Percentiles rank a stretch among this genome's conserved stretches.
Conservation (phyloP, 2,888 invertebrate species). For the Muschampia plurimacula region DNA sequence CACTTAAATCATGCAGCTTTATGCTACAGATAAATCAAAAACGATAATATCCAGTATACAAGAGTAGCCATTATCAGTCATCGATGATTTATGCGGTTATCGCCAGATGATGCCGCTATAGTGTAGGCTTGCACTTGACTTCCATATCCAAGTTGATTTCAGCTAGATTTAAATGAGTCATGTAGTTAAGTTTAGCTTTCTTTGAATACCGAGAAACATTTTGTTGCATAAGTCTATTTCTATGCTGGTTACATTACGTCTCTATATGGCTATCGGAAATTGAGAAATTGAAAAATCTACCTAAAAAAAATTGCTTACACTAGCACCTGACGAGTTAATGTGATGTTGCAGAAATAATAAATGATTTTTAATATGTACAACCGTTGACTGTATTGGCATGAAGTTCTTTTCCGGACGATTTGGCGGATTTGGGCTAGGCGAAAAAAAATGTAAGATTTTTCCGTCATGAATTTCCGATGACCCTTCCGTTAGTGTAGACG, state of each 20-base stretch:
- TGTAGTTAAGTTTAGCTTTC: neutral
- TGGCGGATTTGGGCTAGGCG: too few relatives aligned
- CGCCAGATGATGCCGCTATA: neutral
- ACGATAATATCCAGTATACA: neutral
- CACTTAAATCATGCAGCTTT: neutral
- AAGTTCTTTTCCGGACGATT: too few relatives aligned
- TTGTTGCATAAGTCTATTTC: neutral
- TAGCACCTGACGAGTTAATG: too few relatives aligned
- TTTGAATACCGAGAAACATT: neutral
- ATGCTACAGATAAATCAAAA: conserved; percentile 1
- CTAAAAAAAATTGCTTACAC: too few relatives aligned
- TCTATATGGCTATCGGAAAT: too few relatives aligned
- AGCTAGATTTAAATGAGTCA: neutral
- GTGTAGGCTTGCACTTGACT: neutral
- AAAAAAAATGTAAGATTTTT: too few relatives aligned
- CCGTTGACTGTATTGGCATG: too few relatives aligned
- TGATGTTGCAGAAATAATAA: too few relatives aligned
- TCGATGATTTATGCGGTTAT: neutral
- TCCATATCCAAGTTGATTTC: neutral
- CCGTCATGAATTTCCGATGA: too few relatives aligned
- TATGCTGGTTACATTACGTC: neutral
- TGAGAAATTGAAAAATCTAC: too few relatives aligned
- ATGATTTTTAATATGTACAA: too few relatives aligned
- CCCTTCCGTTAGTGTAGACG: too few relatives aligned
- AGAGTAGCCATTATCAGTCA: neutral